Evolutionary conservation across 2,797 vertebrate genomes (phyloP), one percentile per base, ranked within the genome.

Genomic region (Cyclura pinguis): DNA sequence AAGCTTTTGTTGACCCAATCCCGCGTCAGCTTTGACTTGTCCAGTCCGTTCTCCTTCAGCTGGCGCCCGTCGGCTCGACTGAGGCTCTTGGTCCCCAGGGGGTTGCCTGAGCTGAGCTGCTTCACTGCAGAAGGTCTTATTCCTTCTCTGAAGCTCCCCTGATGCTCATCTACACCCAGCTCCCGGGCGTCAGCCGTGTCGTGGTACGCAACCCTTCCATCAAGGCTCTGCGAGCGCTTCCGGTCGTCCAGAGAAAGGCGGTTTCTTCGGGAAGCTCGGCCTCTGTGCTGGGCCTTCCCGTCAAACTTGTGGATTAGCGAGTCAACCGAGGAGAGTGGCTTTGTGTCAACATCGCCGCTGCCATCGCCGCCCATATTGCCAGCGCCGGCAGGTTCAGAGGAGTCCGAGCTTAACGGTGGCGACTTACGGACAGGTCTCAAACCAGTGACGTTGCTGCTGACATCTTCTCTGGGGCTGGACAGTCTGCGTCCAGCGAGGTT

Each of bases 291-390:
- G 4, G 86, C 97, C 62, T 91, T 96, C 42, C 92, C 42, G 85
- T 98, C 98, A 42, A 99, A 99, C 89, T 98, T 99, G 90, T 94
- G 97, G 86, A 98, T 97, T 29, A 97, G 96, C 0, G 97, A 98
- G 94, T 98, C 97, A 93, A 98, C 97, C 0, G 98, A 96, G 1
- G 97, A 98, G 69, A 99, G 93, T 0, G 98, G 98, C 14, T 97
- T 96, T 0, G 98, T 97, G 96, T 99, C 99, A 7, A 99, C 97
- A 3, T 96, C 95, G 2, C 67, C 93, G 0, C 80, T 73, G 1
- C 29, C 29, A 32, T 32, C 12, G 12, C 29, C 29, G 3, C 73
- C 50, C 7, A 20, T 24, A 7, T 22, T 16, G 3, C 74, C 59
- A 0, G 22, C 22, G 16, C 12, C 18, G 50, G 18, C 0, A 0